Base-by-base conservation (phyloP, 1,140 invertebrate species). In the Eulimnadia texana region DNA sequence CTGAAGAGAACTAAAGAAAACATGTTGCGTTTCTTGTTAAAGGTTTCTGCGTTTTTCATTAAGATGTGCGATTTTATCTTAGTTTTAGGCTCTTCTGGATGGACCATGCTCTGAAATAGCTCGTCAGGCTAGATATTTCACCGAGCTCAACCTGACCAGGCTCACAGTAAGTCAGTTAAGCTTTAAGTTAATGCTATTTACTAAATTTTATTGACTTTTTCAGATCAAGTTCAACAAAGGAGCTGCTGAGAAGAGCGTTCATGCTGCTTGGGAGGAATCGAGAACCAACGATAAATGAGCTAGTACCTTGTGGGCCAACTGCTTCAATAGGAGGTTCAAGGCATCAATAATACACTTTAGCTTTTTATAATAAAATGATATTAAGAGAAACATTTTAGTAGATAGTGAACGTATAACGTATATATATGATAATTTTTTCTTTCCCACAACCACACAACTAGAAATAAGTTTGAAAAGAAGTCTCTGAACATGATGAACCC, bases 91-190 rank as follows among this genome's bases (percentile, higher is more conserved):
- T 62, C 29, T 60, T 11, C 50, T 98, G 64, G 94, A 98, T 83
- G 95, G 94, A 49, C 94, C 95, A 55, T 79, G 81, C 70, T 82
- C 84, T 63, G 84, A 85, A 68, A 88, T 98, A 16, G 77, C 82
- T 16, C 79, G 95, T 56, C 81, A 87, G 73, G 84, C 87, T 65
- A 84, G 96, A 70, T 85, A 90, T 68, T 80, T 98, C 58, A 96
- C 88, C 70, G 83, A 93, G 67, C 75, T 98, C 24, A 90, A 97
- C 70, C 76, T 99, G 63, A 99, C 96, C 0, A 94, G 93, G 70
- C 92, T 94, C 33, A 42, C 33, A 42, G 33, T 42, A 42, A 42
- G 33, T 42, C 16, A 9, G 16, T 42, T 16, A 42, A n/a, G n/a
- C n/a, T n/a, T n/a, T n/a, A n/a, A n/a, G n/a, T n/a, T n/a, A n/a